Conservation (phyloP, 1,140 invertebrate genomes). For the Lepidurus packardi region DNA sequence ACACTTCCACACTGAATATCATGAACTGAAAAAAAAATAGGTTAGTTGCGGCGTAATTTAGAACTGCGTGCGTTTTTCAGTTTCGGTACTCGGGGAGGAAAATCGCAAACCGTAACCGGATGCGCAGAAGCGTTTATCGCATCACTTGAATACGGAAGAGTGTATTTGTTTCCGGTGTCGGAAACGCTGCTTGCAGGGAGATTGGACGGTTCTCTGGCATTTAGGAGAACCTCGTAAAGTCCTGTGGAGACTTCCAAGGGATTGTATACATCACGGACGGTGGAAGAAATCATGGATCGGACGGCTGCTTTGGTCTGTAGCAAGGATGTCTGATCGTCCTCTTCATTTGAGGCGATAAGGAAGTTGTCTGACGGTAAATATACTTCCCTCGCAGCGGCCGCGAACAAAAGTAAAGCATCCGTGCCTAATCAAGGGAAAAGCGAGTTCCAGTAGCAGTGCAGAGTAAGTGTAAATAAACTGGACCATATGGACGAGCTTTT, state of each 20-base stretch:
- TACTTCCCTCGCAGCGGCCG: neutral
- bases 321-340: neutral
- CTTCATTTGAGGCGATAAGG: neutral
- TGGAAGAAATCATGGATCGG: neutral
- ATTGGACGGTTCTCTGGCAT: neutral
- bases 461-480: neutral
- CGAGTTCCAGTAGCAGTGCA: too few species aligned
- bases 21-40: neutral
- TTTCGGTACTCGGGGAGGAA: neutral
- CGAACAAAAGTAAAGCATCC: slow-evolving; percentile 1
- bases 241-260: slow-evolving; percentile 2
- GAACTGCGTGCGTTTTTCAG: neutral
- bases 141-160: neutral
- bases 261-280: slow-evolving; percentile 13
- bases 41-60: neutral
- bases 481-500: neutral
- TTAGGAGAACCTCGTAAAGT: neutral
- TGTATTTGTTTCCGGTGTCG: neutral
- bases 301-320: neutral
- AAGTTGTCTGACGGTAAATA: neutral
- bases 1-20: neutral
- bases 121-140: neutral
- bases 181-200: neutral
- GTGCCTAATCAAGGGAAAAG: neutral
- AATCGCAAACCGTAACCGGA: neutral